Conservation (phyloP, 2,888 invertebrate genomes). For the Caenorhabditis wallacei region DNA sequence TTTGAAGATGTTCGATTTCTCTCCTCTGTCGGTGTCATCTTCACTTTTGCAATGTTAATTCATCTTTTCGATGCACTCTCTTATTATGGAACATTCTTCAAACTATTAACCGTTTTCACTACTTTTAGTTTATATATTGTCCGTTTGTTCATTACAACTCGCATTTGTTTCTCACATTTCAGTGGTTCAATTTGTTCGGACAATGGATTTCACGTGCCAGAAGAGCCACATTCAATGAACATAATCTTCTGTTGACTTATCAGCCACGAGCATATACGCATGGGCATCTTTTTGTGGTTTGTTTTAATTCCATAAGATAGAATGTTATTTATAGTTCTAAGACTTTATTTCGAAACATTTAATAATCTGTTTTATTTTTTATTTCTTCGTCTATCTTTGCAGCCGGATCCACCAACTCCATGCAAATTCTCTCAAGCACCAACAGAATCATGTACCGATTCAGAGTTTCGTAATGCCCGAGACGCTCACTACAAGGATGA, state of each 20-base stretch:
- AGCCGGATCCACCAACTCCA: conserved; percentile 72
- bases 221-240: conserved; percentile 76
- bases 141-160: neutral
- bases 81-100: neutral
- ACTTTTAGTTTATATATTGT: conserved; percentile 21
- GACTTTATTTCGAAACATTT: neutral
- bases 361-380: neutral
- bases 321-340: neutral
- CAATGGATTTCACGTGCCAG: conserved; percentile 69
- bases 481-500: conserved; percentile 58
- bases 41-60: conserved; percentile 4
- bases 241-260: conserved; percentile 73
- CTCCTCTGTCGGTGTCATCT: conserved; percentile 36
- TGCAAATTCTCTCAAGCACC: conserved; percentile 11
- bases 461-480: conserved; percentile 33
- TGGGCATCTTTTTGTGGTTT: conserved; percentile 73
- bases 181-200: conserved; percentile 74
- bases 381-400: too few species aligned
- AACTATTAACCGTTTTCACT: neutral
- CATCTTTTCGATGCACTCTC: conserved; percentile 14
- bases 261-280: conserved; percentile 71
- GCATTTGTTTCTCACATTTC: too few species aligned
- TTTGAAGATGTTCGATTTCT: conserved; percentile 61
- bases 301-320: neutral
- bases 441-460: conserved; percentile 3